Conservation (phyloP, 2,113 vertebrate species). For the Phasianus colchicus region DNA sequence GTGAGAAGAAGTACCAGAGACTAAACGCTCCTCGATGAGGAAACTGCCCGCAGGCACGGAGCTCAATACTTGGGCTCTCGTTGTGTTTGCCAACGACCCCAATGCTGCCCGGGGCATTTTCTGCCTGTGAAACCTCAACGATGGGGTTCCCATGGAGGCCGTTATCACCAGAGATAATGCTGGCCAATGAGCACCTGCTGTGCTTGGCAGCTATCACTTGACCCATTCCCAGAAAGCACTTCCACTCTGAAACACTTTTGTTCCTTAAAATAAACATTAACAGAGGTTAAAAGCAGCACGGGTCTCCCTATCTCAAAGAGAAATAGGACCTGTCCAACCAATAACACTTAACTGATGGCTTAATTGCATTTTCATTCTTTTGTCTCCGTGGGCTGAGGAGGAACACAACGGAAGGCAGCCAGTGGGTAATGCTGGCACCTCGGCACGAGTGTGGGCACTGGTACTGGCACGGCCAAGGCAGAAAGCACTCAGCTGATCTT, state of each 20-base stretch:
- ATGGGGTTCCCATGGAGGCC: slow-evolving; percentile 48
- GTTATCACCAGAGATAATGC: slow-evolving; percentile 66
- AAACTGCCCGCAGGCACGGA: background rate
- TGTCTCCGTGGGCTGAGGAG: background rate
- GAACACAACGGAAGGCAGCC: background rate
- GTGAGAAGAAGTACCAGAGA: fast-evolving
- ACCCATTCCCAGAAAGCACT: slow-evolving; percentile 53
- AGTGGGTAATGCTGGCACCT: background rate
- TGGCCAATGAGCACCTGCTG: slow-evolving; percentile 51
- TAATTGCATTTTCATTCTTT: background rate
- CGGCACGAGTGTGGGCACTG: fast-evolving
- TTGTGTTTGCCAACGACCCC: background rate
- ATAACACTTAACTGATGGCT: slow-evolving; percentile 11
- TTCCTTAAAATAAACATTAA: slow-evolving; percentile 73
- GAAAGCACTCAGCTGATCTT: background rate
- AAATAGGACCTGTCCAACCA: background rate
- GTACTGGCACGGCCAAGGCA: background rate
- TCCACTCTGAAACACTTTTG: slow-evolving; percentile 62
- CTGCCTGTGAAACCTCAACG: slow-evolving; percentile 38
- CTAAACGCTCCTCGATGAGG: background rate
- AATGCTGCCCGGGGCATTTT: background rate
- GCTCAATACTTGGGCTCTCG: background rate
- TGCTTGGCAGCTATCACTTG: slow-evolving; percentile 52
- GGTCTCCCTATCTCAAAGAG: background rate
- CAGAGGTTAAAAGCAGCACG: slow-evolving; percentile 41